These are phyloP conservation scores for Nestor notabilis DNA, from an alignment of 2,113 vertebrate genomes.

Conservation along the genomic window DNA sequence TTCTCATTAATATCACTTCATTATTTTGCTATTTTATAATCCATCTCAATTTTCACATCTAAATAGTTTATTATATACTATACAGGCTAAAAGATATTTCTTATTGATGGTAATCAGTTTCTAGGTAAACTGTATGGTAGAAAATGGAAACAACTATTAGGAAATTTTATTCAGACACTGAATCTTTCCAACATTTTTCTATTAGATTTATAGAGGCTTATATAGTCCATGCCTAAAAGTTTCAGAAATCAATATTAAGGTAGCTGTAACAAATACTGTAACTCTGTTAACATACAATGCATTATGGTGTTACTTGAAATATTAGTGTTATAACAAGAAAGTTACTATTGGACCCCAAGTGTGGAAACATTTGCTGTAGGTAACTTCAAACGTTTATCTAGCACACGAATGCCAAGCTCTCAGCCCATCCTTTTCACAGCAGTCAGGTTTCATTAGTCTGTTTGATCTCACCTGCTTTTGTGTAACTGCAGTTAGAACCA, in stretches of 20 bases:
- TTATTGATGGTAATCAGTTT: constrained; percentile 19
- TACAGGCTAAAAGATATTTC: not conserved
- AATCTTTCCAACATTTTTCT: constrained; percentile 25
- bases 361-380: constrained; percentile 11
- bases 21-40: not conserved
- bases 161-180: constrained; percentile 20
- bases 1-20: not conserved
- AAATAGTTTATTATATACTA: not conserved
- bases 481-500: not conserved
- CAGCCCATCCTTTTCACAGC: not conserved
- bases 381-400: constrained; percentile 13
- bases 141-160: not conserved
- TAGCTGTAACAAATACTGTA: not conserved
- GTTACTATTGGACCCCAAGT: not conserved
- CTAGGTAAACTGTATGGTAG: not conserved
- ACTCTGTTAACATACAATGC: not conserved
- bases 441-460: constrained; percentile 8
- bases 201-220: not conserved
- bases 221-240: not conserved
- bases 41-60: not conserved
- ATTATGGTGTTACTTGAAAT: not conserved
- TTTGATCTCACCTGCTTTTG: not conserved
- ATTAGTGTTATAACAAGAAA: constrained; percentile 13
- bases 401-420: not conserved
- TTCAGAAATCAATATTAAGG: constrained; percentile 26